Evolutionary conservation across 1,140 invertebrate species (phyloP).

Genomic region (Solen grandis): DNA sequence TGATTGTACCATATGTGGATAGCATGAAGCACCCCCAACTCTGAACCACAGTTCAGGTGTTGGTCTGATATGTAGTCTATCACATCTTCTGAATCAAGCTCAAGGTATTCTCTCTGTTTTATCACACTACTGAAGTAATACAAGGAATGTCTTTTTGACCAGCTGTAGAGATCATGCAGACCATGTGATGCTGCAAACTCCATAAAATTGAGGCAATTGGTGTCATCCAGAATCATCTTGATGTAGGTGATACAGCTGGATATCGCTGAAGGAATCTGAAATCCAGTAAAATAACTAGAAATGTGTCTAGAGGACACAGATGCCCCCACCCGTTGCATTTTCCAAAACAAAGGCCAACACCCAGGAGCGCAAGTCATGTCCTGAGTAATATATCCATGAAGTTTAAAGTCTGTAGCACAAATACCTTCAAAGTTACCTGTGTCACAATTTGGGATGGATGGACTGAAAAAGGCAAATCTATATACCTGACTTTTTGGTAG

Average conservation of each 20-base stretch:
- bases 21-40: conserved; percentile 18
- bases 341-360: too few species aligned
- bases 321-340: too few species aligned
- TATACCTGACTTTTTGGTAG: too few species aligned
- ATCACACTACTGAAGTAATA: conserved; percentile 10
- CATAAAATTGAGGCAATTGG: conserved; percentile 4
- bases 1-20: conserved; percentile 1
- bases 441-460: too few species aligned
- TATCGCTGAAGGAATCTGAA: conserved; percentile 16
- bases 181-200: neutral
- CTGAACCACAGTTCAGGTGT: conserved; percentile 4
- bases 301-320: too few species aligned
- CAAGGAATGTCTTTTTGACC: conserved; percentile 15
- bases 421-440: too few species aligned
- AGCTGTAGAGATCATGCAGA: neutral
- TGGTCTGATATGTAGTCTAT: conserved; percentile 8
- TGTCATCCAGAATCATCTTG: neutral
- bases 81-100: neutral
- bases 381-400: too few species aligned
- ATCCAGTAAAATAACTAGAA: too few species aligned
- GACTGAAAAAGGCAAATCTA: too few species aligned
- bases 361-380: too few species aligned
- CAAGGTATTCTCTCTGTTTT: neutral
- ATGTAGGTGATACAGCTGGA: conserved; percentile 4
- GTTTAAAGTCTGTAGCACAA: too few species aligned